Evolutionary conservation across 92 coral and sea anemone genomes (phyloP).

Genomic region (Umimayanthus chanpuru): DNA sequence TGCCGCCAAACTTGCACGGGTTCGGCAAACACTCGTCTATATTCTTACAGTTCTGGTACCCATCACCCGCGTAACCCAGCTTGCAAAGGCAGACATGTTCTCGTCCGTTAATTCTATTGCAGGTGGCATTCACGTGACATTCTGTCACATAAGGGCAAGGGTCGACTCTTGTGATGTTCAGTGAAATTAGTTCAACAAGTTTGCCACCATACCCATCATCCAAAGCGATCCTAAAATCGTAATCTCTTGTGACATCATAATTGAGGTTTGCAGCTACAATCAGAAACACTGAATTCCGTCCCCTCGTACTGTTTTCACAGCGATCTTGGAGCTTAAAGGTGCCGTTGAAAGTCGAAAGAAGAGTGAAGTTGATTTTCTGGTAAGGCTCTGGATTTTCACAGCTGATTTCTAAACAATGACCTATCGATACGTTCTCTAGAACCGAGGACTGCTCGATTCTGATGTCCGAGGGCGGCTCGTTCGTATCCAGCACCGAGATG

Average conservation of each 20-base stretch:
- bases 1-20: slow-evolving; percentile 67
- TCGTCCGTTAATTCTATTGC: slow-evolving; percentile 76
- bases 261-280: slow-evolving; percentile 6
- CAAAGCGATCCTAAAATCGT: slow-evolving; percentile 14
- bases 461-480: slow-evolving; percentile 77
- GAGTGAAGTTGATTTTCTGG: slow-evolving; percentile 65
- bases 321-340: slow-evolving; percentile 58
- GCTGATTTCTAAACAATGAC: slow-evolving; percentile 71
- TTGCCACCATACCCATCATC: slow-evolving; percentile 37
- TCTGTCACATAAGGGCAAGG: slow-evolving; percentile 72
- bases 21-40: slow-evolving; percentile 78
- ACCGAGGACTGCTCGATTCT: slow-evolving; percentile 59
- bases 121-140: slow-evolving; percentile 80
- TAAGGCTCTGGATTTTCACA: slow-evolving; percentile 76
- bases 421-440: slow-evolving; percentile 66
- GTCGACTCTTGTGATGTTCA: slow-evolving; percentile 74
- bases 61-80: slow-evolving; percentile 79
- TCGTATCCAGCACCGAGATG: slow-evolving; percentile 67
- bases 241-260: slow-evolving; percentile 7
- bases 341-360: slow-evolving; percentile 55
- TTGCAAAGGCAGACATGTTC: slow-evolving; percentile 73
- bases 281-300: slow-evolving; percentile 58
- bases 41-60: slow-evolving; percentile 72
- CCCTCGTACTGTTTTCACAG: slow-evolving; percentile 73
- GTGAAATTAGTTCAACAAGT: slow-evolving; percentile 62